A percentile compares a stretch with the other conserved stretches of the same genome.
These are phyloP conservation scores for Suillia variegata DNA, from an alignment of 2,888 invertebrate species.

Conservation along the genomic window DNA sequence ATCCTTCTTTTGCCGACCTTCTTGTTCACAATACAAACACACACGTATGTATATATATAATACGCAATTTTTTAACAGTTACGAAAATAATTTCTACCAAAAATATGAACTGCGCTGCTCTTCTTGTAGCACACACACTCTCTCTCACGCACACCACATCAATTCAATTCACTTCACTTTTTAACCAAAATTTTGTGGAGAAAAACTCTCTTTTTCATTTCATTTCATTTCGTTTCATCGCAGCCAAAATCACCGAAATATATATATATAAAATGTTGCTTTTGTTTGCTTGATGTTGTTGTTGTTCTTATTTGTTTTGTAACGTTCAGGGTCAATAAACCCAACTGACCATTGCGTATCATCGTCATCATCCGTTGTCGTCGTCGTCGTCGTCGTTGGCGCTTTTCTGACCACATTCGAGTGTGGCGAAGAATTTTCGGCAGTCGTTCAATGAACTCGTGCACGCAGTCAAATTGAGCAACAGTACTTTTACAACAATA, in stretches of 20 bases:
- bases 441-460: conserved; percentile 21
- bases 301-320: conserved; percentile 15
- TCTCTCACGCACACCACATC: too few species aligned
- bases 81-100: conserved; percentile 1
- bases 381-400: neutral
- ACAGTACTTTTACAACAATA: neutral
- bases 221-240: neutral
- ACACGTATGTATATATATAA: neutral
- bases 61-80: neutral
- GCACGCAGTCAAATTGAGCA: conserved; percentile 5
- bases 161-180: conserved; percentile 13
- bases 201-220: conserved; percentile 20
- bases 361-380: neutral
- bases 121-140: neutral
- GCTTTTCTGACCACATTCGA: neutral
- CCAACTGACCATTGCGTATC: conserved; percentile 26
- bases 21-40: too few species aligned
- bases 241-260: neutral
- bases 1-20: too few species aligned
- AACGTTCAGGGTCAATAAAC: conserved; percentile 36
- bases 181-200: neutral
- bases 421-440: neutral
- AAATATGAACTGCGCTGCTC: conserved; percentile 2
- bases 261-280: neutral
- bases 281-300: neutral